Conservation (phyloP, 1,140 invertebrate genomes). For the Spodoptera litura region DNA sequence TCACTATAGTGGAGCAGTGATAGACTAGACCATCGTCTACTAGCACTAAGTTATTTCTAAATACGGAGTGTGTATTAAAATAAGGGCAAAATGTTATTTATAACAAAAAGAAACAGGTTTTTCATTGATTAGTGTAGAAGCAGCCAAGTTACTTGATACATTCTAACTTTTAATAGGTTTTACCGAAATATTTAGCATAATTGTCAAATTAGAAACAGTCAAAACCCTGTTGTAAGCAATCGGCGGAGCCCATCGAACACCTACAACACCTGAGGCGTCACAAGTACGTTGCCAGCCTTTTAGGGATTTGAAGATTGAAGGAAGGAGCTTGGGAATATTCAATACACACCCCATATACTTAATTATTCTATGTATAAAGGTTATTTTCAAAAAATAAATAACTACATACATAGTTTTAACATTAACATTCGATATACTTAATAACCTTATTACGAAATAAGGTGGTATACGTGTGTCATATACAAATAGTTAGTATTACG, state of each 20-base stretch:
- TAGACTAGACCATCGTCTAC: slow-evolving; percentile 14
- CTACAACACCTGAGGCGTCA: too few relatives aligned
- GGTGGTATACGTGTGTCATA: slow-evolving; percentile 77
- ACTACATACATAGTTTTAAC: slow-evolving; percentile 75
- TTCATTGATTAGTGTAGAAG: too few relatives aligned
- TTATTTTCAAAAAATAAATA: slow-evolving; percentile 79
- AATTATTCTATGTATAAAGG: slow-evolving; percentile 72
- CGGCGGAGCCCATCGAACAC: too few relatives aligned
- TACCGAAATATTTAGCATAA: too few relatives aligned
- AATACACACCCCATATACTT: slow-evolving; percentile 28
- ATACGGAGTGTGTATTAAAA: slow-evolving; percentile 21
- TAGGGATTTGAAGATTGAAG: too few relatives aligned
- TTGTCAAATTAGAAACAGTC: too few relatives aligned
- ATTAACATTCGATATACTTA: slow-evolving; percentile 72
- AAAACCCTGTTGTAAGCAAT: too few relatives aligned
- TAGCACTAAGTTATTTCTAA: slow-evolving; percentile 22
- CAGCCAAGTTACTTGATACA: too few relatives aligned
- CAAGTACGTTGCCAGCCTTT: too few relatives aligned
- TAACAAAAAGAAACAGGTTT: too few relatives aligned
- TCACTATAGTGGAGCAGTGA: slow-evolving; percentile 23
- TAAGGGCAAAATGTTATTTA: not conserved
- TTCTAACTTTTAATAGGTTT: too few relatives aligned
- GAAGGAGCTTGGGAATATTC: not conserved
- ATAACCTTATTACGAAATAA: slow-evolving; percentile 80
- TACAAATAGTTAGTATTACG: slow-evolving; percentile 18